Base-by-base conservation (phyloP, 2,797 vertebrate species). In the Gymnodraco acuticeps region DNA sequence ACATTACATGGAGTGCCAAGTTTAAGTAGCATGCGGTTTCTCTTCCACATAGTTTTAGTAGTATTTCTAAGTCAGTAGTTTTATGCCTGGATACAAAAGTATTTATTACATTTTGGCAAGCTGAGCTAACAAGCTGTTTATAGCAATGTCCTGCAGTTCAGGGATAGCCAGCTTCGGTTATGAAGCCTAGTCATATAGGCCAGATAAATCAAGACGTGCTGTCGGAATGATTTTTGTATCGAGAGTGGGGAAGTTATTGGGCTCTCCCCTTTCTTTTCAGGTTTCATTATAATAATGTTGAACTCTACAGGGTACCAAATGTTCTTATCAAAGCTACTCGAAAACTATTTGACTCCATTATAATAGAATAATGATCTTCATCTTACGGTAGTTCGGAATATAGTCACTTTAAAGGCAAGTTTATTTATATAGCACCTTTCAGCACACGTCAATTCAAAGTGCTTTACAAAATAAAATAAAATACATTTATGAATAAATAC, bases 41-140 rank as follows among this genome's bases (percentile, higher is more conserved):
- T 60, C 46, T 66, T 60, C 19, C 11, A 47, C 7, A 20, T 43
- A 23, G 12, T 17, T 60, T 62, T 68, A 19, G 27, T 19, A 7
- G 15, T 64, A n/a, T 75, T 59, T 64, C 27, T 45, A 5, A 59
- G 33, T 46, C 33, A 14, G 59, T 27, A 17, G 53, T 55, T 61
- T 60, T 13, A 53, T 71, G 41, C 27, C 54, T 33, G 9, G 7
- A 3, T 38, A 19, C 47, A 38, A 38, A 20, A 60, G 19, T 67
- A 38, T 67, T 70, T 5, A 50, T 55, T 78, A 67, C 2, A 52
- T 64, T 66, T 27, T 41, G 38, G 27, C 55, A 70, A 75, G 48
- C 20, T 1, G 10, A 16, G 50, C 5, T 20, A 65, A 48, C 23
- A 8, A 54, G 50, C 43, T 23, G 61, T 16, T 54, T 12, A 27